Evolutionary conservation across 2,797 vertebrate species (phyloP).

Genomic region (Columba guinea): DNA sequence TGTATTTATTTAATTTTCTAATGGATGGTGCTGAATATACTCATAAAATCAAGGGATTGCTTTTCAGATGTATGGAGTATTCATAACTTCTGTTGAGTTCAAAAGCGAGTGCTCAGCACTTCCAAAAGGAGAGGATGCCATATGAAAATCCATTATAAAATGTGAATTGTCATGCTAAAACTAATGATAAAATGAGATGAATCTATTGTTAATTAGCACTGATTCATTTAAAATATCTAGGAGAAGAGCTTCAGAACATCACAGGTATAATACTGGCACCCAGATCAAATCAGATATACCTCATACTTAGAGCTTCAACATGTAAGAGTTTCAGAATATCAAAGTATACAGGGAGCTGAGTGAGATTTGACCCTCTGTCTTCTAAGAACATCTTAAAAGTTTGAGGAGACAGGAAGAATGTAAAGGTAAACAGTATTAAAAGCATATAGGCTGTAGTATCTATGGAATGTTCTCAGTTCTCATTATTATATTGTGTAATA

Average conservation of each 20-base stretch:
- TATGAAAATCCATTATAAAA: neutral
- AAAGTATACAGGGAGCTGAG: neutral
- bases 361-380: neutral
- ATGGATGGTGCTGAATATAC: neutral
- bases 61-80: neutral
- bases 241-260: neutral
- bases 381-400: neutral
- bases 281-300: neutral
- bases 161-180: neutral
- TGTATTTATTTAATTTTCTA: neutral
- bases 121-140: neutral
- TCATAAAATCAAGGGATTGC: neutral
- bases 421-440: neutral
- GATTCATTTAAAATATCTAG: neutral
- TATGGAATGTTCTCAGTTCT: too few relatives aligned
- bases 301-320: neutral
- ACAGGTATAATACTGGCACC: neutral
- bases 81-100: neutral
- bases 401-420: neutral
- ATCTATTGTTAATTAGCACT: neutral
- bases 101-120: neutral
- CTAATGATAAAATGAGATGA: neutral
- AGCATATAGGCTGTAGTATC: neutral
- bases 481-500: too few relatives aligned
- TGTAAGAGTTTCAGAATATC: neutral